Evolutionary conservation across 2,113 vertebrate species (phyloP).

Genomic region (Tonatia bakeri): DNA sequence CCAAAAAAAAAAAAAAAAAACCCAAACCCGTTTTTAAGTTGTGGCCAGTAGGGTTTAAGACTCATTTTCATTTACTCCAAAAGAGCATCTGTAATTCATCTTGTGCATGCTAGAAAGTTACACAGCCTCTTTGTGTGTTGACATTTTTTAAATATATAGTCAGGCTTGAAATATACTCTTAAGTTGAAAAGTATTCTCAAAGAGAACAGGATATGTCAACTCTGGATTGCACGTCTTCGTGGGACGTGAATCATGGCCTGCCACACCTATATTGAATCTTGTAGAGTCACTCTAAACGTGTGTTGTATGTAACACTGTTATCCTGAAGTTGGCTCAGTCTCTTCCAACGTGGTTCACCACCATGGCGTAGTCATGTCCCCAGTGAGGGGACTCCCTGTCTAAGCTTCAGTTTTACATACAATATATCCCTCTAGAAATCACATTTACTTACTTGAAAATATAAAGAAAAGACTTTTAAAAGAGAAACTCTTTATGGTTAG

Average conservation of each 20-base stretch:
- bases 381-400: background rate
- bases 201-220: background rate
- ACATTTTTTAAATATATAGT: constrained; percentile 39
- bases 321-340: background rate
- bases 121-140: constrained; percentile 25
- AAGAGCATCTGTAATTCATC: constrained; percentile 64
- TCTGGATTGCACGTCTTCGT: background rate
- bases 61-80: constrained; percentile 22
- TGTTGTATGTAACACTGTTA: background rate
- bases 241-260: background rate
- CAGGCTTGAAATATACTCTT: constrained; percentile 30
- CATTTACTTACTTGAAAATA: constrained; percentile 20
- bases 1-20: background rate
- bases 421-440: background rate
- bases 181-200: background rate
- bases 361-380: background rate
- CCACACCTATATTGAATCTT: background rate
- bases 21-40: background rate
- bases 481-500: background rate
- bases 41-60: background rate
- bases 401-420: constrained; percentile 8
- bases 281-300: constrained; percentile 20
- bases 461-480: constrained; percentile 21
- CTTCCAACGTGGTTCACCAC: background rate
- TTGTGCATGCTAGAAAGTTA: constrained; percentile 21